A percentile compares a stretch with the other conserved stretches of the same genome.
Conservation (phyloP, 1,140 invertebrate species). For the Akabosia matsudoensis region DNA sequence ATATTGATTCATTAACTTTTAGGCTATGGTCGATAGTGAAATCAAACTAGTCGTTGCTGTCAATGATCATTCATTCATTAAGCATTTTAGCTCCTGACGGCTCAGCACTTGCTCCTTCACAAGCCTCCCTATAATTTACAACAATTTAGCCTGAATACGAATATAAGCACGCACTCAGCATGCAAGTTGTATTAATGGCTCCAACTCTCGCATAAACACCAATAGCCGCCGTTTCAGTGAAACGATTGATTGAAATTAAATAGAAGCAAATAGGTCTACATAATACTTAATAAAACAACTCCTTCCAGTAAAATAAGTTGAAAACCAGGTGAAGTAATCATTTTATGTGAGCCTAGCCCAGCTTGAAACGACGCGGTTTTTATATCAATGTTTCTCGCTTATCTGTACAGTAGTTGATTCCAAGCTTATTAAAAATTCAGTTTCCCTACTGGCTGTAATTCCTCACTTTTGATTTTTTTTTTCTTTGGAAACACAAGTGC, state of each 20-base stretch:
- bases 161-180: neutral
- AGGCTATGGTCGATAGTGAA: neutral
- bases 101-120: neutral
- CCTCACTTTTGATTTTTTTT: neutral
- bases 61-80: neutral
- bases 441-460: too few species aligned
- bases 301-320: neutral
- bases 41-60: neutral
- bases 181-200: neutral
- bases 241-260: slow-evolving; percentile 21
- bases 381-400: too few species aligned
- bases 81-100: neutral
- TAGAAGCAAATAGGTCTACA: slow-evolving; percentile 3
- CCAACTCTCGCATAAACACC: neutral
- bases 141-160: neutral
- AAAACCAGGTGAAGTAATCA: neutral
- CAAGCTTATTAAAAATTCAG: too few species aligned
- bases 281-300: neutral
- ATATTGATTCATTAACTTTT: slow-evolving; percentile 20
- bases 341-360: neutral
- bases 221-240: neutral
- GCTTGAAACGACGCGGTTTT: too few species aligned
- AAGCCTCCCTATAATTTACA: too few species aligned
- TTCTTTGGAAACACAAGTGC: slow-evolving; percentile 9
- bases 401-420: too few species aligned